A percentile compares a stretch with the other conserved stretches of the same genome.
These are phyloP conservation scores for Phaedon cochleariae DNA, from an alignment of 2,888 invertebrate genomes.

Conservation along the genomic window DNA sequence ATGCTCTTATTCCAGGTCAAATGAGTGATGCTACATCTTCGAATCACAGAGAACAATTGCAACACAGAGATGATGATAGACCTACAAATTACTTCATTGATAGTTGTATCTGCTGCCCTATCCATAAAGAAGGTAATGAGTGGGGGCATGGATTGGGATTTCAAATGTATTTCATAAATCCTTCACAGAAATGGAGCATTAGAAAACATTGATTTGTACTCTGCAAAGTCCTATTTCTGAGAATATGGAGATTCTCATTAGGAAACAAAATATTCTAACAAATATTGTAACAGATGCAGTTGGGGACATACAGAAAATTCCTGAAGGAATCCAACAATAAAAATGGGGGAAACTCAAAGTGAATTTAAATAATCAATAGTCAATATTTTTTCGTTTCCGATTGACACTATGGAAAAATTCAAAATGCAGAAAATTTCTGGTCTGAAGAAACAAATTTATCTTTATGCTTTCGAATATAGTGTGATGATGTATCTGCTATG, in stretches of 20 bases:
- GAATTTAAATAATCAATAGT: neutral
- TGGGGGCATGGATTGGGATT: neutral
- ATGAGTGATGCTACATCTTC: neutral
- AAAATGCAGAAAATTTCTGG: slow-evolving; percentile 6
- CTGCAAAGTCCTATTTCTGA: neutral
- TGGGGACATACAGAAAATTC: neutral
- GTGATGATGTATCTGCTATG: neutral
- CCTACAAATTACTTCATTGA: neutral
- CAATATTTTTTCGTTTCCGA: neutral
- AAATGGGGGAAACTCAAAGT: neutral
- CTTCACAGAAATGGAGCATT: too few species aligned
- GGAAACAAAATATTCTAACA: neutral
- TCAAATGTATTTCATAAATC: neutral
- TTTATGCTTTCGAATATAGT: neutral
- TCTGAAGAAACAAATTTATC: neutral
- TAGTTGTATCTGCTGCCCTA: neutral
- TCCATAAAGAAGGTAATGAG: neutral
- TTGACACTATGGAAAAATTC: neutral
- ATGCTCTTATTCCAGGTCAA: neutral
- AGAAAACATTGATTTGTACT: neutral
- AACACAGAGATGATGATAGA: neutral
- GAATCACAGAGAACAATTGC: neutral
- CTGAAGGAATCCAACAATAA: neutral
- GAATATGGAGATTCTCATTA: neutral
- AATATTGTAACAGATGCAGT: neutral